phyloP scores from a whole-genome alignment of 2,113 vertebrate genomes.

The Scortum barcoo region DNA sequence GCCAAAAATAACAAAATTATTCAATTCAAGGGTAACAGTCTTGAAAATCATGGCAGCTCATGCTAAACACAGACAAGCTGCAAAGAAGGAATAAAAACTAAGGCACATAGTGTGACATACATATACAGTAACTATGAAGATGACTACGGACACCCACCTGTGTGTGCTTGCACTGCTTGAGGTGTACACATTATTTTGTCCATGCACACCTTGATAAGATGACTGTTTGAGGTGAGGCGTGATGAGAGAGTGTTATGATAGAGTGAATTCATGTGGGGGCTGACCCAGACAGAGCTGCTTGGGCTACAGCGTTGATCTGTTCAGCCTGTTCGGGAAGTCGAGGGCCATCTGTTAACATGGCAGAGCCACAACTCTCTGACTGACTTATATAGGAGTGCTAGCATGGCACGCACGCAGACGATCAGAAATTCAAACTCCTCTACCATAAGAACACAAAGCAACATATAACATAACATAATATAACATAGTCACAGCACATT shows the following conservation, averaged over 20 bases:
- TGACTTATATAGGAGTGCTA: neutral
- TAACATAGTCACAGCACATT: neutral
- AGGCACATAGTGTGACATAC: neutral
- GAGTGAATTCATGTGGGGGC: slow-evolving; percentile 47
- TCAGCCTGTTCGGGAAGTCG: slow-evolving; percentile 42
- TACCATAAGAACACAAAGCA: neutral
- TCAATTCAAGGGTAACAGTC: neutral
- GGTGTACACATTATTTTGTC: slow-evolving; percentile 10
- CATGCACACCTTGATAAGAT: slow-evolving; percentile 15
- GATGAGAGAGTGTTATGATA: slow-evolving; percentile 41
- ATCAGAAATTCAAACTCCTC: neutral
- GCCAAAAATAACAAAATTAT: neutral
- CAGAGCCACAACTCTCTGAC: slow-evolving; percentile 26
- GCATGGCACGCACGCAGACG: neutral
- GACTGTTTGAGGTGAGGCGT: slow-evolving; percentile 38
- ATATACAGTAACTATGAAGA: neutral
- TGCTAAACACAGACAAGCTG: neutral
- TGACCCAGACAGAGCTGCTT: slow-evolving; percentile 57
- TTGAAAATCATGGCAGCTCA: neutral
- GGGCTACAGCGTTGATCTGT: slow-evolving; percentile 41
- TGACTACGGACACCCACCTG: neutral
- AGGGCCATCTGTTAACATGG: slow-evolving; percentile 67
- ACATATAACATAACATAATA: neutral
- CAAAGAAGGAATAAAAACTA: neutral
- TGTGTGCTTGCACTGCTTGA: neutral